Evolutionary conservation across 2,797 vertebrate species (phyloP).

Genomic region (Muscicapa striata): DNA sequence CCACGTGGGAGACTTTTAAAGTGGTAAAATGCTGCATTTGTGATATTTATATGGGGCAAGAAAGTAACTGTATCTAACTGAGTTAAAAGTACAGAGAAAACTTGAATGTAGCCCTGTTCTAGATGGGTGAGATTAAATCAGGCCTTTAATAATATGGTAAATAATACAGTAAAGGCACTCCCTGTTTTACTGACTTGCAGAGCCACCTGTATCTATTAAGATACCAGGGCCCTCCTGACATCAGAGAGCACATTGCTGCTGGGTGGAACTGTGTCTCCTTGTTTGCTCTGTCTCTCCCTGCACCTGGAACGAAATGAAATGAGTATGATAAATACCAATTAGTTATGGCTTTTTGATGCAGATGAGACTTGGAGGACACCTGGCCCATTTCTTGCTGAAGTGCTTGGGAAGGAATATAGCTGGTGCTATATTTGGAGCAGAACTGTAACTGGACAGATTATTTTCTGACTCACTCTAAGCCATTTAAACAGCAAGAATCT

Average conservation of each 20-base stretch:
- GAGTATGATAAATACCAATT: not conserved
- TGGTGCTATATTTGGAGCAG: not conserved
- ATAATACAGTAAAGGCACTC: not conserved
- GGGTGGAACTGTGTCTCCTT: not conserved
- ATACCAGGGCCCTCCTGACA: too few species aligned
- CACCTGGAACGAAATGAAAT: not conserved
- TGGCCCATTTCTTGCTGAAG: not conserved
- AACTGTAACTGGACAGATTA: not conserved
- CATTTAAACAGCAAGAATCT: not conserved
- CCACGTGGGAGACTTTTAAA: not conserved
- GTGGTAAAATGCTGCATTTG: not conserved
- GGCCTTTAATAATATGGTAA: not conserved
- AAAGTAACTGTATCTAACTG: not conserved
- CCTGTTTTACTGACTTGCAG: not conserved
- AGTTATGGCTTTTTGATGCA: not conserved
- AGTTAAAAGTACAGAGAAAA: not conserved
- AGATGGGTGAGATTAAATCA: not conserved
- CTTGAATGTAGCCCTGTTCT: not conserved
- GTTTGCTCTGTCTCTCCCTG: not conserved
- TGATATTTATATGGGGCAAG: not conserved
- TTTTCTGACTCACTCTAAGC: not conserved
- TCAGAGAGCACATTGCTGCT: not conserved
- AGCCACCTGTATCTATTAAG: not conserved
- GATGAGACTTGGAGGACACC: not conserved
- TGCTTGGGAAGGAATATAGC: not conserved